Evolutionary conservation across 1,140 invertebrate species (phyloP).

Genomic region (Cydia amplana): DNA sequence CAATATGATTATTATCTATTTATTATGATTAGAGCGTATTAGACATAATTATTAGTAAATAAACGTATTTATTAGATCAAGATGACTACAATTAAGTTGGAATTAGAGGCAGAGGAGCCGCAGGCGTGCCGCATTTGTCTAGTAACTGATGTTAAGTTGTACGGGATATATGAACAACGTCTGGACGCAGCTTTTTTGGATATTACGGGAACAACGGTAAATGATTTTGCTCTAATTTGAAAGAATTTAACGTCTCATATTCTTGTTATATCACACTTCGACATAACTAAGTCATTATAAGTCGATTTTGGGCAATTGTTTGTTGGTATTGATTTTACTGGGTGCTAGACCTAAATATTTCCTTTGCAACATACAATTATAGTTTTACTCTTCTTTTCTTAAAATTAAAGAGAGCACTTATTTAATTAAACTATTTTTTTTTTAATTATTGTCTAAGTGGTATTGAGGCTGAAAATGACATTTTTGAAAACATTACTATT

Average conservation of each 20-base stretch:
- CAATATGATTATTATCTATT: conserved; percentile 22
- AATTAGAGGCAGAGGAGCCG: not conserved
- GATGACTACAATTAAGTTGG: conserved; percentile 12
- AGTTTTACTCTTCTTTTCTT: too few relatives aligned
- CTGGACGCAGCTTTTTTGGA: conserved; percentile 15
- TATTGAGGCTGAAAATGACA: too few relatives aligned
- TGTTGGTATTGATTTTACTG: conserved; percentile 9
- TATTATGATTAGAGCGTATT: conserved; percentile 18
- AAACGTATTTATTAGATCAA: not conserved
- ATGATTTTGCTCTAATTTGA: not conserved
- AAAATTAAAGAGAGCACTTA: too few relatives aligned
- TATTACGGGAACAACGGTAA: conserved; percentile 12
- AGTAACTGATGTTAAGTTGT: conserved; percentile 5
- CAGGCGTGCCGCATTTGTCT: conserved; percentile 13
- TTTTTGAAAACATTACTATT: too few relatives aligned
- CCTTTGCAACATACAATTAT: too few relatives aligned
- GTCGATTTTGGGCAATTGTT: not conserved
- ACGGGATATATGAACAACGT: not conserved
- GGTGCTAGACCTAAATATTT: too few relatives aligned
- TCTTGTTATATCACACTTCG: not conserved
- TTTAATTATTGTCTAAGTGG: too few relatives aligned
- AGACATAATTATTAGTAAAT: conserved; percentile 17
- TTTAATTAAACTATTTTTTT: too few relatives aligned
- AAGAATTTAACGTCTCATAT: not conserved
- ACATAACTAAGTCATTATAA: not conserved